Evolutionary conservation across 2,797 vertebrate species (phyloP).

Genomic region (Coluber constrictor): DNA sequence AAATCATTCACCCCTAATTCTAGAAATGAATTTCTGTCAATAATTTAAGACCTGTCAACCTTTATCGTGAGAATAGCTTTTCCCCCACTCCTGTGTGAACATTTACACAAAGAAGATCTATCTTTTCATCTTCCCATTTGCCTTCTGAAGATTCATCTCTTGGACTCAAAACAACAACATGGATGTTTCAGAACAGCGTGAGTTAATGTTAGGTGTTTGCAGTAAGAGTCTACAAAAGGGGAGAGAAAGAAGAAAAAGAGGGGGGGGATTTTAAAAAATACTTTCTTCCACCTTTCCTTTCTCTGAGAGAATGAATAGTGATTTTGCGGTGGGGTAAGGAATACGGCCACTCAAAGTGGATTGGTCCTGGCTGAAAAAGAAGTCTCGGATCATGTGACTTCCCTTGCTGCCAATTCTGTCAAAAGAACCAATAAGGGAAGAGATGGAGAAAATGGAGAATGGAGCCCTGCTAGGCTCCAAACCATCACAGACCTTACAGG

Average conservation of each 20-base stretch:
- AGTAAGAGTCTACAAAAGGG: slow-evolving; percentile 4
- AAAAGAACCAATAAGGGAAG: neutral
- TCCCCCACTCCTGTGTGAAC: too few species aligned
- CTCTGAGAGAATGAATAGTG: neutral
- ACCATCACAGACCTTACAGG: neutral
- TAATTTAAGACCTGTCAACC: slow-evolving; percentile 46
- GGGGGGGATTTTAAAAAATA: slow-evolving; percentile 2
- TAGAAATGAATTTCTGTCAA: slow-evolving; percentile 49
- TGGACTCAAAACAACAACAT: neutral
- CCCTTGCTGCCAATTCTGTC: neutral
- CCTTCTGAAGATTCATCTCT: slow-evolving; percentile 8
- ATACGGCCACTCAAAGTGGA: too few species aligned
- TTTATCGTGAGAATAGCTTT: neutral
- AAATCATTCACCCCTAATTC: slow-evolving; percentile 53
- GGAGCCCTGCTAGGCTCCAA: neutral
- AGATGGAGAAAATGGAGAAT: neutral
- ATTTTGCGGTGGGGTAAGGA: neutral
- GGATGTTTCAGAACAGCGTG: neutral
- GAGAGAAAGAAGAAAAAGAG: neutral
- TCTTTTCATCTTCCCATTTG: neutral
- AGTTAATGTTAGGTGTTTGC: neutral
- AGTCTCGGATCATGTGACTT: neutral
- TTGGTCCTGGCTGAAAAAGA: neutral
- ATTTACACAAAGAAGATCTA: neutral
- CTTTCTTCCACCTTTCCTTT: slow-evolving; percentile 13